Evolutionary conservation across 2,888 invertebrate species (phyloP).

Genomic region (Suillia variegata): DNA sequence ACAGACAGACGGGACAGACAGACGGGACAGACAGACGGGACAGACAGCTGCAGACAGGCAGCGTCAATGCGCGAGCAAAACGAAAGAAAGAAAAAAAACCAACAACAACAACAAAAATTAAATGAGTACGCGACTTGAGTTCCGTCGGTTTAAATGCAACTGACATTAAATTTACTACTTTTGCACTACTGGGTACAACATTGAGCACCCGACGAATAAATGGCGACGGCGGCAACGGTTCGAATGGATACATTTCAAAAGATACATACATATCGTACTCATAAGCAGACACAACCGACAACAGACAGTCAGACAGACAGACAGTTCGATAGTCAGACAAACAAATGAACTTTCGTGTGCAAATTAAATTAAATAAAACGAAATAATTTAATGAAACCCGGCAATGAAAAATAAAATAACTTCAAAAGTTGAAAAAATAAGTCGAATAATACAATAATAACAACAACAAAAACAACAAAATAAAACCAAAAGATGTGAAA

Average conservation of each 20-base stretch:
- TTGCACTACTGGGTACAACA: constrained; percentile 40
- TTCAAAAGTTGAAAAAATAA: no score
- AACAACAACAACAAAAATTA: not conserved
- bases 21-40: constrained; percentile 1
- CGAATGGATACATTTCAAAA: no score
- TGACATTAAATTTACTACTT: constrained; percentile 52
- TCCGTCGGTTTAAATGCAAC: constrained; percentile 51
- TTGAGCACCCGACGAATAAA: no score
- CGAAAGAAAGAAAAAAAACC: not conserved
- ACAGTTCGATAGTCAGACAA: not conserved
- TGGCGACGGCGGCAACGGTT: not conserved
- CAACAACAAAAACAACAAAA: no score
- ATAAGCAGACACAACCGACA: constrained; percentile 21
- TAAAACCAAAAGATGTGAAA: no score
- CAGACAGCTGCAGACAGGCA: constrained; percentile 4
- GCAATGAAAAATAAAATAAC: no score
- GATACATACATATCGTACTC: not conserved
- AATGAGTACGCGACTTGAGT: not conserved
- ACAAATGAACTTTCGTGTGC: not conserved
- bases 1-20: constrained; percentile 3
- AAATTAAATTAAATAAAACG: not conserved
- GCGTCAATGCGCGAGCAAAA: not conserved
- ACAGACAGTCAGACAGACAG: constrained; percentile 19
- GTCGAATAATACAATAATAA: no score
- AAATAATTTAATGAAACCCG: not conserved